Percentiles rank a stretch among this genome's conserved stretches.
These are phyloP conservation scores for Chloromyia formosa DNA, from an alignment of 2,888 invertebrate genomes.

Conservation along the genomic window DNA sequence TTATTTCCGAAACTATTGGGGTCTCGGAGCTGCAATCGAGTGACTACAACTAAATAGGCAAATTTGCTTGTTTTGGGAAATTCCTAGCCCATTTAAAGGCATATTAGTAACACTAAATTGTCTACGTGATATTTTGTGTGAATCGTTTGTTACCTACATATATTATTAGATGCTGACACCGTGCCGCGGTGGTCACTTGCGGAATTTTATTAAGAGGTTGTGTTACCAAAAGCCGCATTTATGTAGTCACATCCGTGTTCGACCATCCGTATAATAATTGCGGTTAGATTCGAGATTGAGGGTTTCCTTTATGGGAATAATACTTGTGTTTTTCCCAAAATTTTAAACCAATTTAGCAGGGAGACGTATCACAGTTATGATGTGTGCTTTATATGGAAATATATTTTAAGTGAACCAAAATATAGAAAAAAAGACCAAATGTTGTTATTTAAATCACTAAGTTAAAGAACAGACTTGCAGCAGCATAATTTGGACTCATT, in stretches of 20 bases:
- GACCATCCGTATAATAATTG: not conserved
- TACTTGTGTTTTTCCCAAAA: too few relatives aligned
- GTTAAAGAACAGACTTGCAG: too few relatives aligned
- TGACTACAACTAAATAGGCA: conserved; percentile 9
- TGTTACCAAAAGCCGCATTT: not conserved
- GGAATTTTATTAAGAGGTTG: not conserved
- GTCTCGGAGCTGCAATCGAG: not conserved
- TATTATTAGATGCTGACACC: conserved; percentile 15
- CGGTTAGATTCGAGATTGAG: not conserved
- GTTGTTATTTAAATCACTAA: too few relatives aligned
- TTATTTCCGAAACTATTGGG: conserved; percentile 16
- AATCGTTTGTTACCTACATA: not conserved
- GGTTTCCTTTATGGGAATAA: not conserved
- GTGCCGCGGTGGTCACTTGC: too few relatives aligned
- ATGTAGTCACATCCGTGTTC: not conserved
- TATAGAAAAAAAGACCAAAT: too few relatives aligned
- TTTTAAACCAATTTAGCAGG: too few relatives aligned
- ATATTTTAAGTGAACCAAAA: too few relatives aligned
- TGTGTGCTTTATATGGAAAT: too few relatives aligned
- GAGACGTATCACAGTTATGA: too few relatives aligned
- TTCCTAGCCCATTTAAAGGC: conserved; percentile 11
- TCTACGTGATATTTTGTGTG: not conserved
- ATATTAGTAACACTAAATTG: not conserved
- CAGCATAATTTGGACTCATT: too few relatives aligned
- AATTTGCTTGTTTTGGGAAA: conserved; percentile 30